phyloP scores from a whole-genome alignment of 2,888 invertebrate species.

The Lamellibrachia columna region DNA sequence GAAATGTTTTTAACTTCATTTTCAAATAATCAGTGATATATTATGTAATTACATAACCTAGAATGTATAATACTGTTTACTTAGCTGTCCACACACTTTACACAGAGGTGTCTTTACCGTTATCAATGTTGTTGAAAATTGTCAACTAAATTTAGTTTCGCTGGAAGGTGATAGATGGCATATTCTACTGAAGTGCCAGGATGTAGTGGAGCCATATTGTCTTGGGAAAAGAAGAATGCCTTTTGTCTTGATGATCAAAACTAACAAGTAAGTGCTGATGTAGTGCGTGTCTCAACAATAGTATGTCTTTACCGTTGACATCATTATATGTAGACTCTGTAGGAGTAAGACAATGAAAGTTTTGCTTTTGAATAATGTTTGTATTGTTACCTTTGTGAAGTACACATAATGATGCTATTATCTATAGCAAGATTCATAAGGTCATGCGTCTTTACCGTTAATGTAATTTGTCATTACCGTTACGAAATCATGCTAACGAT shows the following conservation, averaged over 20 bases:
- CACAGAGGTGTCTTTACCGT: slow-evolving; percentile 17
- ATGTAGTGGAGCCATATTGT: neutral
- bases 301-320: neutral
- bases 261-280: neutral
- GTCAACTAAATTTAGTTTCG: neutral
- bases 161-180: slow-evolving; percentile 3
- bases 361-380: neutral
- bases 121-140: neutral
- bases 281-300: neutral
- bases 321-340: neutral
- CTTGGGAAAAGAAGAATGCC: neutral
- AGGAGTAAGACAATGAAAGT: neutral
- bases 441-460: slow-evolving; percentile 17
- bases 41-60: neutral
- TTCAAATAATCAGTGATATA: neutral
- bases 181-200: neutral
- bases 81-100: neutral
- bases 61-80: neutral
- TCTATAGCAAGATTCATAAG: neutral
- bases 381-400: neutral
- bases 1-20: neutral
- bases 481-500: neutral
- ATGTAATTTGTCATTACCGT: neutral
- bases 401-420: neutral
- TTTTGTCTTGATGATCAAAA: neutral